These are phyloP conservation scores for Drosophila subquinaria DNA, from an alignment of 2,888 invertebrate species.

Conservation along the genomic window DNA sequence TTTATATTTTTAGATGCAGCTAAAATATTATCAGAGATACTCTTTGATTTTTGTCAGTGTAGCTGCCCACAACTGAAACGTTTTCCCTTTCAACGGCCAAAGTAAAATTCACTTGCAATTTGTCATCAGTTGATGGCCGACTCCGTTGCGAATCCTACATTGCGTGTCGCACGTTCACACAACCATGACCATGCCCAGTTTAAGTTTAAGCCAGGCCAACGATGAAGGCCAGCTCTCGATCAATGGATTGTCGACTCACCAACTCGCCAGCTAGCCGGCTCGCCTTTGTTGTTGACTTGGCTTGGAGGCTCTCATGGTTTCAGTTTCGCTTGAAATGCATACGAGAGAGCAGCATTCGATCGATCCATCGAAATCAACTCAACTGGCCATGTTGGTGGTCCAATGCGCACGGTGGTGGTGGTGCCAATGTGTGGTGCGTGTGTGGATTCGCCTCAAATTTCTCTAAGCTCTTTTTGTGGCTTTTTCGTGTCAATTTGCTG, in stretches of 20 bases:
- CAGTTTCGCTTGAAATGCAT: slow-evolving; percentile 67
- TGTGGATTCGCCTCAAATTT: slow-evolving; percentile 63
- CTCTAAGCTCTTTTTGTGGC: slow-evolving; percentile 61
- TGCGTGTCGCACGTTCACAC: slow-evolving; percentile 64
- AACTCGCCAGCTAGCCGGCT: slow-evolving; percentile 24
- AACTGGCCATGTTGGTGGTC: slow-evolving; percentile 52
- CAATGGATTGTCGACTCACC: slow-evolving; percentile 27
- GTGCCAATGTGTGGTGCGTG: slow-evolving; percentile 20
- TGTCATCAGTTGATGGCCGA: slow-evolving; percentile 48
- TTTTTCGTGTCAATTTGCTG: slow-evolving; percentile 71
- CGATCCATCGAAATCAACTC: slow-evolving; percentile 29
- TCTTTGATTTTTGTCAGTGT: slow-evolving; percentile 26
- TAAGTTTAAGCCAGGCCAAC: slow-evolving; percentile 1
- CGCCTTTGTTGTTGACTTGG: slow-evolving; percentile 43
- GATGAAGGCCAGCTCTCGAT: slow-evolving; percentile 6
- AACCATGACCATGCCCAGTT: slow-evolving; percentile 40
- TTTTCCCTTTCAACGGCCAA: slow-evolving; percentile 51
- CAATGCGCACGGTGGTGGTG: slow-evolving; percentile 8
- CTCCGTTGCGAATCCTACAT: slow-evolving; percentile 14
- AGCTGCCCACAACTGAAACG: slow-evolving; percentile 23
- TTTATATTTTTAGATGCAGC: not conserved
- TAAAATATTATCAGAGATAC: not conserved
- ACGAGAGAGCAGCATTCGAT: slow-evolving; percentile 42
- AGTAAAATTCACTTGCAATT: slow-evolving; percentile 43
- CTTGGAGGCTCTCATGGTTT: slow-evolving; percentile 55